Evolutionary conservation across 2,797 vertebrate species (phyloP), one percentile per base, ranked within the genome.

Genomic region (Gallirallus australis): DNA sequence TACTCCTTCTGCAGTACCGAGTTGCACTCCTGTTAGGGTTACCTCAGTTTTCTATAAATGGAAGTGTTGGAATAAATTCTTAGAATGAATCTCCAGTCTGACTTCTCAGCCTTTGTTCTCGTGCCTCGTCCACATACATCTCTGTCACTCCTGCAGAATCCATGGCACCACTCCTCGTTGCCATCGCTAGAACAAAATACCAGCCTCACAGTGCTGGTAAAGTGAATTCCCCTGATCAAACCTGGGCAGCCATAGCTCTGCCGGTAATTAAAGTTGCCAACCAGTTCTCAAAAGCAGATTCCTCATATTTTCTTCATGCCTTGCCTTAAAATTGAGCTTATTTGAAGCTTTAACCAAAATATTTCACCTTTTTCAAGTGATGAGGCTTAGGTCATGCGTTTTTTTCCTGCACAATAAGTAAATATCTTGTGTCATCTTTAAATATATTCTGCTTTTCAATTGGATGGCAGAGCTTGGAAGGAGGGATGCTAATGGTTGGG

Each of bases 11-110:
- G 48, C 54, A 54, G 47, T 72, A 54, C 4, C 39, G 37, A 66
- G 14, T 63, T 90, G 61, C 69, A 17, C n/a, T 90, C 21, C 59
- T 93, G n/a, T 90, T 64, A 78, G 70, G 21, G 25, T 97, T 96
- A 89, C 86, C 91, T 94, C 94, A 93, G 87, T 79, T 94, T 95
- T 96, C 91, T 93, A 14, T 87, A 56, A 40, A 40, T 35, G 59
- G 19, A 87, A 82, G 28, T 64, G 28, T 35, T 95, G 82, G 20
- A 97, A 97, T 97, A 96, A 96, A 97, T 77, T 87, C 25, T 82
- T 40, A 87, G 69, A 85, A 90, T 92, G 19, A 28, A 50, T 14
- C 7, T 70, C 91, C 48, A n/a, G 31, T 78, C 87, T 96, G 53
- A 70, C 88, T 94, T 88, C 3, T 2, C 15, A 45, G 52, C 45